Base-by-base conservation (phyloP, 2,888 invertebrate genomes). In the Eledona agricola region DNA sequence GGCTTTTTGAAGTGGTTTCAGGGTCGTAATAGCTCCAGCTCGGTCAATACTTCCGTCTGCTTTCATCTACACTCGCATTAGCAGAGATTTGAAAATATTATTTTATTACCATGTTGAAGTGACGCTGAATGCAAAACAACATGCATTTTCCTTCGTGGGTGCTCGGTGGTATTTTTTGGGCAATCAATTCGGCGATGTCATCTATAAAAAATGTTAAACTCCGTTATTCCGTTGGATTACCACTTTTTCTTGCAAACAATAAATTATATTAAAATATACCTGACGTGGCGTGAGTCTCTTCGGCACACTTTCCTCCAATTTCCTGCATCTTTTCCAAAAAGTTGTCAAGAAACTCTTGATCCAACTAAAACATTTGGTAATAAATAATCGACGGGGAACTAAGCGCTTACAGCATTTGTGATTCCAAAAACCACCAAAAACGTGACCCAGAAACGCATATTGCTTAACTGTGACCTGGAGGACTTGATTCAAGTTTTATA, bases 121-220 rank as follows among this genome's bases (percentile, higher is more conserved):
- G 26, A 31, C 54, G 61, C 9, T 62, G 38, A 5, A 64, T 11
- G 34, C 65, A 65, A 25, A 55, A 64, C 5, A 65, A 49, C 58
- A 65, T 56, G 26, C 65, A 65, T 55, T 59, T 62, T 23, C 59
- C 65, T 45, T 59, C 60, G 12, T 64, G 60, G 0, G 56, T 53
- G 5, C 43, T 29, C 1, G 65, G 63, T 4, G 55, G 55, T 4
- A 62, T 20, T 51, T 56, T 12, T 4, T 60, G 59, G 4, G 55
- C 31, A 12, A 63, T 16, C 2, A 65, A 19, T 17, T 28, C 38
- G 5, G 60, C 57, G 35, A 65, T 35, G 45, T 65, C 65, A 4
- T 62, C 64, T 65, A 20, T 13, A 59, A 58, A 25, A n/a, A 35
- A 5, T 45, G 15, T 10, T 12, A 12, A 23, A 20, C 16, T 38